Base-by-base conservation (phyloP, 2,797 vertebrate genomes). In the Myotis planiceps region DNA sequence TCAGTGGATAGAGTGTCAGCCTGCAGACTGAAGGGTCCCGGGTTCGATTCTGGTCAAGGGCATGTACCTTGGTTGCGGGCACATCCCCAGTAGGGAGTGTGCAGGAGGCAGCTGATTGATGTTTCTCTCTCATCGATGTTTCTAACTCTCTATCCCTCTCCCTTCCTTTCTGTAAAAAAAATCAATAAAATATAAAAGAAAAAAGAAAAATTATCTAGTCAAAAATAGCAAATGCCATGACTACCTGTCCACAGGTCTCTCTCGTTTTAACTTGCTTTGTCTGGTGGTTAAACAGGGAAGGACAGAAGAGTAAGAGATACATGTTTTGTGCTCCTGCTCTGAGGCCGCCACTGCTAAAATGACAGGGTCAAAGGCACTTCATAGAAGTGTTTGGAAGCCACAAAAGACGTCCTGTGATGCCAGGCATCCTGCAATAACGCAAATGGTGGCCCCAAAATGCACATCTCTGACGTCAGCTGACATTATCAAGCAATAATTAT, bases 401-500 rank as follows among this genome's bases (percentile, higher is more conserved):
- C 13, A 88, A 34, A 95, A 91, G 80, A 92, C 76, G 92, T 96
- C 96, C 65, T 88, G 82, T 85, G 32, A 93, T 63, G 6, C 65
- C 90, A 90, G 47, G 39, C 88, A 89, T 18, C 34, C 82, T 95
- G 27, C 65, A 85, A 32, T 5, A 90, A 95, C 95, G 68, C 81
- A 94, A 96, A 91, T 68, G 66, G 92, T 95, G 65, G 55, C 69
- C 81, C 19, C 51, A 8, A 68, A 88, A 23, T 92, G 83, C 32
- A 3, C 5, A 21, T 27, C 95, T 95, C 45, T 84, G 4, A 88
- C 60, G 13, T 3, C 19, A 94, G 92, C 96, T 49, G 92, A 91
- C 32, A 85, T 92, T 96, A 97, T 95, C 25, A 78, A 97, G 91
- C 89, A 27, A 14, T 96, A 98, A 98, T 97, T 96, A 97, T 98